Conservation (phyloP, 2,113 vertebrate species). For the Xyrauchen texanus region DNA sequence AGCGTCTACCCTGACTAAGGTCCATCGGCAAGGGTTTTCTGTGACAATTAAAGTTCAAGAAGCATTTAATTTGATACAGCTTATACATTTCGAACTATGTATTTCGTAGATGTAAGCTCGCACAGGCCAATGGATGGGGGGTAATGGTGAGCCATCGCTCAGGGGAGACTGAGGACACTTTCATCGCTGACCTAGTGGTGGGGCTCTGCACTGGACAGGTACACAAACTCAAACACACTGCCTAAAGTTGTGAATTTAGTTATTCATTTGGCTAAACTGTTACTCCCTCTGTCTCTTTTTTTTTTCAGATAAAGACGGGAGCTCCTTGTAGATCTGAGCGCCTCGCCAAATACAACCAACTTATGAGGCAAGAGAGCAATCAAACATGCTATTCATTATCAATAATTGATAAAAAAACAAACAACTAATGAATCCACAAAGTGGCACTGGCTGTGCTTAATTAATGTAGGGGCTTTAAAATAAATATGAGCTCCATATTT, state of each 20-base stretch:
- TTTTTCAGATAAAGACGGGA: conserved; percentile 83
- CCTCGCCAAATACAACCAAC: conserved; percentile 86
- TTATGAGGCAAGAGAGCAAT: conserved; percentile 80
- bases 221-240: not conserved
- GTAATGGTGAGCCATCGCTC: conserved; percentile 81
- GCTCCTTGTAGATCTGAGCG: conserved; percentile 87
- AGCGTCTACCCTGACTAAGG: too few species aligned
- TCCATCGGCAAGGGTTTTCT: too few species aligned
- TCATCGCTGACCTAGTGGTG: conserved; percentile 79
- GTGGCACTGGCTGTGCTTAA: not conserved
- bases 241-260: not conserved
- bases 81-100: not conserved
- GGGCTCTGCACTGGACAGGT: conserved; percentile 81
- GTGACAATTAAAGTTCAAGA: too few species aligned
- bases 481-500: too few species aligned
- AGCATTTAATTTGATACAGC: not conserved
- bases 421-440: not conserved
- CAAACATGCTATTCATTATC: not conserved
- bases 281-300: conserved; percentile 2
- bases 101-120: conserved; percentile 72
- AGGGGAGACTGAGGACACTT: conserved; percentile 79
- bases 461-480: too few species aligned
- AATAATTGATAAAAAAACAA: not conserved
- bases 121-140: conserved; percentile 77
- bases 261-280: not conserved